Base-by-base conservation (phyloP, 2,797 vertebrate species). In the Clamator glandarius region DNA sequence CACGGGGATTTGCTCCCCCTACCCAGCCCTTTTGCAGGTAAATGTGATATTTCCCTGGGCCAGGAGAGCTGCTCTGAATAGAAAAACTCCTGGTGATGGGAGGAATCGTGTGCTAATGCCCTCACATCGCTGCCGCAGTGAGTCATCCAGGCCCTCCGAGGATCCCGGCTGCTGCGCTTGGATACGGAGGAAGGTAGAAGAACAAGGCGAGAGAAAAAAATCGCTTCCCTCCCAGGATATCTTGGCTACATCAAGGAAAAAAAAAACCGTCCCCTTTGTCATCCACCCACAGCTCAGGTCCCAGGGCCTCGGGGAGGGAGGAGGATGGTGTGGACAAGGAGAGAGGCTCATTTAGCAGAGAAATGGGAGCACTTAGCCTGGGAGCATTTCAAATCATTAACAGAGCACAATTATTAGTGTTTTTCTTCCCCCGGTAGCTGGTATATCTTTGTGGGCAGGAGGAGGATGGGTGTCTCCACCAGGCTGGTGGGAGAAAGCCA, bases 101-200 rank as follows among this genome's bases (percentile, higher is more conserved):
- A 92, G 87, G 87, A 67, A 70, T 72, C 9, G 4, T 62, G 28
- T 25, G 70, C 68, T 94, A 25, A 77, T 92, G 92, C 76, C 89
- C 84, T 89, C 25, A 6, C 87, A 33, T 5, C 6, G 87, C 90
- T 41, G 83, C 81, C 0, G 20, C 12, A 8, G 92, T 96, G 96
- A 96, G 33, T 96, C 96, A 96, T 89, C 52, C 72, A 15, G 52
- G 68, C 78, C 84, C 93, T 73, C 63, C 3, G 55, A 94, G 90
- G 62, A 94, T 81, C 80, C 85, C 0, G 6, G 42, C 91, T 90
- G 63, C 18, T 90, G 63, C 18, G 13, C 75, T 26, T 57, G 93
- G 68, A 85, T 77, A 68, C 31, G 0, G 61, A 73, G 57, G 36
- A 64, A 95, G 68, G 82, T 44, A 44, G 75, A 82, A 84, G 68